Percentiles rank a stretch among this genome's conserved stretches.
Evolutionary conservation across 2,888 invertebrate species (phyloP).

Genomic region (Petrolisthes cinctipes): DNA sequence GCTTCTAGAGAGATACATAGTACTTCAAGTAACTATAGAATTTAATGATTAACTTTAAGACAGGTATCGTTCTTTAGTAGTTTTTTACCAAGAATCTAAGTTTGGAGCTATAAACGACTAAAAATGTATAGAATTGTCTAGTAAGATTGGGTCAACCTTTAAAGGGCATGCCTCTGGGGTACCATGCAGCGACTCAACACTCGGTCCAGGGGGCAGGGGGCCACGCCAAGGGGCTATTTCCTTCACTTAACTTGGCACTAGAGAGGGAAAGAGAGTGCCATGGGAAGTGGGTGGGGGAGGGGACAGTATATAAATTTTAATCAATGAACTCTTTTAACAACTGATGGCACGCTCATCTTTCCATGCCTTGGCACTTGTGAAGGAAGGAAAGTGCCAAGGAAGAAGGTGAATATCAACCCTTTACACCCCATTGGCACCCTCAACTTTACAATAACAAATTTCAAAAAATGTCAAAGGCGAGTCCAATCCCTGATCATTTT

Average conservation of each 20-base stretch:
- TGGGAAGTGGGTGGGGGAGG: not conserved
- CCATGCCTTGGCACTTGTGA: no score
- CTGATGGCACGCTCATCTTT: no score
- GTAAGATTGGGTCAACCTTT: constrained; percentile 52
- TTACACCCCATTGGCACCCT: no score
- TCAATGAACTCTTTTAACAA: not conserved
- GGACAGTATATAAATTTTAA: not conserved
- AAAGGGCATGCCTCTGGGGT: constrained; percentile 27
- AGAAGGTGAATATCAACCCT: no score
- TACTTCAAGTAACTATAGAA: not conserved
- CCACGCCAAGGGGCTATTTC: not conserved
- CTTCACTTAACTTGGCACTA: not conserved
- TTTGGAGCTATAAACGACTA: not conserved
- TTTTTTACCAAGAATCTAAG: not conserved
- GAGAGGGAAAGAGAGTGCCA: not conserved
- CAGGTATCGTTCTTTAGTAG: not conserved
- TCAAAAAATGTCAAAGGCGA: no score
- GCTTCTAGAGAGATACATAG: constrained; percentile 13
- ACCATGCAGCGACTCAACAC: constrained; percentile 19
- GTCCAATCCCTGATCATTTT: no score
- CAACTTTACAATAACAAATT: no score
- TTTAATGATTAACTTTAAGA: not conserved
- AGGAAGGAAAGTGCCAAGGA: no score
- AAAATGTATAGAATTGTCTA: constrained; percentile 6
- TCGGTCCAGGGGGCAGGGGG: not conserved